Evolutionary conservation across 2,797 vertebrate genomes (phyloP).

Genomic region (Heliangelus exortis): DNA sequence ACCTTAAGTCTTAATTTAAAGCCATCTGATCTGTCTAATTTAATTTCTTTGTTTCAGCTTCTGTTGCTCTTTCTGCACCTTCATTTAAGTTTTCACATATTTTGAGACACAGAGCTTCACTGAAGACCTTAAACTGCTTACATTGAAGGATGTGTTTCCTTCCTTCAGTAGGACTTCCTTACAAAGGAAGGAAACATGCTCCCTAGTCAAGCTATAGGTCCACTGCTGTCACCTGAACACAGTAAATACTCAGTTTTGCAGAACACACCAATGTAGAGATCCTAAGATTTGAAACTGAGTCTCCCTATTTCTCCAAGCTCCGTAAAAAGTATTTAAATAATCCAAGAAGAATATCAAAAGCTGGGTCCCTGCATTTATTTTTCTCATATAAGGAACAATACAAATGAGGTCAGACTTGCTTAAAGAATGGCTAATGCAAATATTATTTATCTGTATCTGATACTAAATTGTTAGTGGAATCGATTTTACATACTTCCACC

Average conservation of each 20-base stretch:
- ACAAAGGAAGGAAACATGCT: background rate
- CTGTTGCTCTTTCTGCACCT: background rate
- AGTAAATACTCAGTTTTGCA: background rate
- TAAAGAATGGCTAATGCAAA: background rate
- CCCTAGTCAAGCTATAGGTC: background rate
- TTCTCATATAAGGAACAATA: background rate
- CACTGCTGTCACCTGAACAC: background rate
- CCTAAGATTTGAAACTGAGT: background rate
- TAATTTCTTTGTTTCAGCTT: background rate
- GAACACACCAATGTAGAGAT: background rate
- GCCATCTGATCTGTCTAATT: background rate
- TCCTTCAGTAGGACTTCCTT: background rate
- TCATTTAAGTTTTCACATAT: background rate
- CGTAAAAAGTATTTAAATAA: background rate
- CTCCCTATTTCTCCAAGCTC: background rate
- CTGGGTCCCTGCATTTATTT: background rate
- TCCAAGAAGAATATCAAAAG: background rate
- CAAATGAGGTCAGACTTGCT: background rate
- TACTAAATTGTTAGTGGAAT: background rate
- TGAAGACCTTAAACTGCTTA: background rate
- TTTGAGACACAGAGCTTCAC: background rate
- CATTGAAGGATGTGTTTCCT: background rate
- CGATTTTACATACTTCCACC: background rate
- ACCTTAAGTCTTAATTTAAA: background rate
- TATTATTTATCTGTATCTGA: background rate